Evolutionary conservation across 2,113 vertebrate genomes (phyloP).

Genomic region (Onychostoma macrolepis): DNA sequence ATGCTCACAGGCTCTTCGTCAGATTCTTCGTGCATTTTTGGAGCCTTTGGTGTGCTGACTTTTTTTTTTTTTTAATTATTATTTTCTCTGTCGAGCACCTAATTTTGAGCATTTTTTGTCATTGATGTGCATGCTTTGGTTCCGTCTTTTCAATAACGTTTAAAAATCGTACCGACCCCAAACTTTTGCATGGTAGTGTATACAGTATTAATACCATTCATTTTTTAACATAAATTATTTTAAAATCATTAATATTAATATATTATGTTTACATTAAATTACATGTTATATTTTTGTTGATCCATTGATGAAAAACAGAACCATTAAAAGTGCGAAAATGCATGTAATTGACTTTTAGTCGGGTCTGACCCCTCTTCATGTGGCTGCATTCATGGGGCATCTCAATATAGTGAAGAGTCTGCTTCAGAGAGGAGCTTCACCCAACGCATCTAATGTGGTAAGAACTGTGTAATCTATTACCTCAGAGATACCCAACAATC

Average conservation of each 20-base stretch:
- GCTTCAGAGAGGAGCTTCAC: slow-evolving; percentile 92
- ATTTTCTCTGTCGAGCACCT: too few relatives aligned
- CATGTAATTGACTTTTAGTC: slow-evolving; percentile 75
- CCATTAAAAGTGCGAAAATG: neutral
- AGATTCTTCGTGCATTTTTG: too few relatives aligned
- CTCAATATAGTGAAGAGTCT: slow-evolving; percentile 91
- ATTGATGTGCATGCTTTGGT: too few relatives aligned
- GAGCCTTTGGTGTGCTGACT: too few relatives aligned
- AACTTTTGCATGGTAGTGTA: neutral
- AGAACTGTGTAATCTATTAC: slow-evolving; percentile 62
- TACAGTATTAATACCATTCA: neutral
- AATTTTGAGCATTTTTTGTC: too few relatives aligned
- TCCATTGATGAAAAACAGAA: neutral
- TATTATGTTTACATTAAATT: too few relatives aligned
- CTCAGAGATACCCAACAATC: neutral
- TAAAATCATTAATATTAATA: too few relatives aligned
- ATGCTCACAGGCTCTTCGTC: too few relatives aligned
- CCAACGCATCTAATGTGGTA: slow-evolving; percentile 98
- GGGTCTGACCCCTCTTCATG: slow-evolving; percentile 94
- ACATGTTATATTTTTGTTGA: neutral
- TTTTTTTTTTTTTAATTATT: too few relatives aligned
- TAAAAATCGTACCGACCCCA: too few relatives aligned
- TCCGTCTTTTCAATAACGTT: too few relatives aligned
- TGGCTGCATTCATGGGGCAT: slow-evolving; percentile 98
- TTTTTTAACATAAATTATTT: neutral